A percentile compares a stretch with the other conserved stretches of the same genome.
These are phyloP conservation scores for Cirrhinus molitorella DNA, from an alignment of 2,797 vertebrate genomes.

Conservation along the genomic window DNA sequence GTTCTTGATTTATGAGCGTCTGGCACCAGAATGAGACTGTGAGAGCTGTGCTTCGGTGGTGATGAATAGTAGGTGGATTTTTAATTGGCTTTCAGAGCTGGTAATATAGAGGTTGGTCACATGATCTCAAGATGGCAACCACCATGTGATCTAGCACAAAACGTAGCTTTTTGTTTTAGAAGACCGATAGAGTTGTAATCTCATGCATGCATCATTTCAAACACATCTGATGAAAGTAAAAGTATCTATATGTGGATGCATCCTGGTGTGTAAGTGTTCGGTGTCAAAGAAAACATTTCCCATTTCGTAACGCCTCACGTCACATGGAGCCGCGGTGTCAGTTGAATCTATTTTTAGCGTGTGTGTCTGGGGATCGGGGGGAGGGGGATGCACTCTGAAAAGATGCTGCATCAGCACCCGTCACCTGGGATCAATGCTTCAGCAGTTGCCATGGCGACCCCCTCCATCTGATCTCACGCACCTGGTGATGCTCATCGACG, in stretches of 20 bases:
- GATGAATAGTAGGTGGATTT: background rate
- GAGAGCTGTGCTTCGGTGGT: no score
- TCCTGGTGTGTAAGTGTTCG: background rate
- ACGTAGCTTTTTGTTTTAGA: background rate
- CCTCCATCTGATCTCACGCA: background rate
- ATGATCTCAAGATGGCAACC: slow-evolving; percentile 5
- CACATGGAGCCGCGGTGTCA: slow-evolving; percentile 38
- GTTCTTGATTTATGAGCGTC: background rate
- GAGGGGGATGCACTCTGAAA: background rate
- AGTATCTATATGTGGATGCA: background rate
- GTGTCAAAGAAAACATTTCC: slow-evolving; percentile 5
- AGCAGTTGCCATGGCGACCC: slow-evolving; percentile 2
- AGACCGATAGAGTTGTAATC: background rate
- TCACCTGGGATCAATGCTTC: background rate
- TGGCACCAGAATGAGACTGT: background rate
- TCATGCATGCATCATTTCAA: background rate
- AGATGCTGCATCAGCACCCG: slow-evolving; percentile 22
- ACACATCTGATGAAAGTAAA: background rate
- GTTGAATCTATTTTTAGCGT: slow-evolving; percentile 47
- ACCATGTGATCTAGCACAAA: background rate
- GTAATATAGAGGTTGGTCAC: background rate
- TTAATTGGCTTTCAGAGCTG: background rate
- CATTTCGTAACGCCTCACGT: slow-evolving; percentile 36
- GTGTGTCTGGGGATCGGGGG: slow-evolving; percentile 18
- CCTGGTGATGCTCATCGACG: background rate